Evolutionary conservation across 2,888 invertebrate species (phyloP), one percentile per base, ranked within the genome.

Genomic region (Lingula anatina): DNA sequence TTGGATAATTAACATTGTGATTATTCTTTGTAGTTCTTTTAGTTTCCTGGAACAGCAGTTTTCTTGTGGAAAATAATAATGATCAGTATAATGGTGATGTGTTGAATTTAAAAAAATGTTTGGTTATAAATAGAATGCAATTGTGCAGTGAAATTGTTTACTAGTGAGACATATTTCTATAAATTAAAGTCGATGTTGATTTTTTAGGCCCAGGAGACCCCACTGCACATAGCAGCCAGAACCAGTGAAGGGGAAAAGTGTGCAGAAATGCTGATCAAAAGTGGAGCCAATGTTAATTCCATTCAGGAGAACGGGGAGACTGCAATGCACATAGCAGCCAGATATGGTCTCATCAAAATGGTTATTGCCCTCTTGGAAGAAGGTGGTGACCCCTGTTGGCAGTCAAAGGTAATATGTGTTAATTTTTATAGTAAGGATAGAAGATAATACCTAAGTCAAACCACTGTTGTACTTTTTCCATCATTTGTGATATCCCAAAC

Each of bases 231-330:
- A 54, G 95, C 95, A n/a, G 91, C 95, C 0, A 82, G 94, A 57
- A 90, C 93, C 51, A 86, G 86, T 64, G 94, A 90, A 65, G 91
- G 90, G 3, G 89, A 91, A 70, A 85, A 88, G 66, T 97, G 97
- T 78, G 96, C 95, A 3, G 83, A 96, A 61, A 96, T 99, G 95
- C 80, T 99, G 56, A 81, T 99, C 35, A 99, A 99, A 78, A 95
- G 95, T 2, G 99, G 99, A 0, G 97, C 97, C 7, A 90, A 93
- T 52, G 92, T 96, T 1, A 97, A 99, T 79, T 85, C 95, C 54
- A 86, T 88, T 2, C 95, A 94, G 51, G 91, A 93, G 77, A 81
- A 96, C 76, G 95, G 96, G 2, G 90, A 95, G 80, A 96, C 96
- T 1, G 93, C 97, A 0, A 88, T 97, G 3, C 99, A 99, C 73